Evolutionary conservation across 2,113 vertebrate genomes (phyloP).

Genomic region (Heteronetta atricapilla): DNA sequence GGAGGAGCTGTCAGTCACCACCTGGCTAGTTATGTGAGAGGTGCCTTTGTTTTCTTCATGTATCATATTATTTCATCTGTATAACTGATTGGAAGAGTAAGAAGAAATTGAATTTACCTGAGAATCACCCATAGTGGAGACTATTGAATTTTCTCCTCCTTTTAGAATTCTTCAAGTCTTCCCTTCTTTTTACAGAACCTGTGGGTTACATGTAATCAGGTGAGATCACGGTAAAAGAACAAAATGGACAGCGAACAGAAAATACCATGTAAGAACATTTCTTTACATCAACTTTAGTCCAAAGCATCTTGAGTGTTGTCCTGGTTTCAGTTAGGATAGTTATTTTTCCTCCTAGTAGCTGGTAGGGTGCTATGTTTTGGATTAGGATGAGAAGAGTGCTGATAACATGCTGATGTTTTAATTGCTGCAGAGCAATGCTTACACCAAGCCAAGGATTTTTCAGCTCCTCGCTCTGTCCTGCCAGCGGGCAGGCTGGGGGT

Average conservation of each 20-base stretch:
- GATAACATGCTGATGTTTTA: no score
- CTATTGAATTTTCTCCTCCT: background rate
- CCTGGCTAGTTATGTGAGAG: background rate
- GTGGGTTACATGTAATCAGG: background rate
- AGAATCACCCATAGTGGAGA: background rate
- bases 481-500: no score
- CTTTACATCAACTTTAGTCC: background rate
- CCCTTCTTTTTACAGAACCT: background rate
- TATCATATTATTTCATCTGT: background rate
- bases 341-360: no score
- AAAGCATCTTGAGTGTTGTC: background rate
- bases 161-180: background rate
- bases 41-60: background rate
- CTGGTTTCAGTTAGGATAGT: no score
- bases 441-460: no score
- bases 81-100: background rate
- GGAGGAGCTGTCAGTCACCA: background rate
- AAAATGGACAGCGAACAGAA: background rate
- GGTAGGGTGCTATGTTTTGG: no score
- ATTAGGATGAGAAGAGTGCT: no score
- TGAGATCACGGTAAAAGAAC: background rate
- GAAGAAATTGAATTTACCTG: background rate
- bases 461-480: no score
- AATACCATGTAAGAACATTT: rapidly evolving
- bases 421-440: no score